Evolutionary conservation across 2,113 vertebrate genomes (phyloP), one percentile per base, ranked within the genome.

Genomic region (Synodontis membranacea): DNA sequence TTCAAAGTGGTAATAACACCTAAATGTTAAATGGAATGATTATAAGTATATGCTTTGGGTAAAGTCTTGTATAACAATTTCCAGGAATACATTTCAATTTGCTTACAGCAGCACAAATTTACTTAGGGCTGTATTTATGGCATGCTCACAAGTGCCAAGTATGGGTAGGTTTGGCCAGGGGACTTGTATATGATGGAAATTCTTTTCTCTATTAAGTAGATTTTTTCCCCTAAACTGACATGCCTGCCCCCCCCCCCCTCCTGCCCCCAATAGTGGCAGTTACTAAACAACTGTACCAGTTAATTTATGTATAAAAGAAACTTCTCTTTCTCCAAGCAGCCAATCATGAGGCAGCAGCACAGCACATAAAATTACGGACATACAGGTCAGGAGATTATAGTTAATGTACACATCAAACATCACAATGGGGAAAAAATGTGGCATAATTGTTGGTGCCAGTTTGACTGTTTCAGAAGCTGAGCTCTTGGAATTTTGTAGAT

Each of bases 171-270:
- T 88, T 91, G 92, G 90, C 78, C 87, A 86, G 31, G 31, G 68
- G 68, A 25, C 28, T 79, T 48, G 90, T 87, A 88, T 62, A 39
- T 90, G 86, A 90, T 89, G 89, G 91, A 88, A 88, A 87, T 81
- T 76, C 84, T 88, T 91, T 88, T 91, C 84, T 90, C 79, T 87
- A 88, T 92, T 92, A 88, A 89, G 58, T 82, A 90, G 89, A 92
- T 92, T 92, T 83, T 64, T 42, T 91, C 88, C 89, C 86, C 86
- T 37, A 78, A 82, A 48, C 82, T 34, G 82, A 80, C 58, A 56
- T 80, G 72, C 28, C 62, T 46, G 25, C 48, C 85, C 62, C 83
- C 66, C 44, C 78, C 52, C 83, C 60, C 48, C 85, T 72, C 83
- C 66, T 46, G 68, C 52, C 83, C 60, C 4, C 82, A 85, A 85